A percentile compares a stretch with the other conserved stretches of the same genome.
These are phyloP conservation scores for Lepus oiostolus DNA, from an alignment of 2,797 vertebrate species.

Conservation along the genomic window DNA sequence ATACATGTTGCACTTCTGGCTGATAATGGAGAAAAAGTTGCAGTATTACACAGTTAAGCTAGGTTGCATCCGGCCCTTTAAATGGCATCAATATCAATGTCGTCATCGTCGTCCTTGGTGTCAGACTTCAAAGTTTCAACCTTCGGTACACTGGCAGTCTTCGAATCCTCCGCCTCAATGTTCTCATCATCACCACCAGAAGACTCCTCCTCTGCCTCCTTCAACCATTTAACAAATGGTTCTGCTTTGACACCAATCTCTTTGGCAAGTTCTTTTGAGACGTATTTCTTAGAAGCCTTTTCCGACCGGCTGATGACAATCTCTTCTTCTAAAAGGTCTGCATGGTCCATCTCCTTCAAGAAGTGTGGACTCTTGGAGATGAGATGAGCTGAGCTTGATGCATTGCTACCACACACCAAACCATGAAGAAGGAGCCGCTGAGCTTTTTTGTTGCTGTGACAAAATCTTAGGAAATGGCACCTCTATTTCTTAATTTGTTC, in stretches of 20 bases:
- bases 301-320: slow-evolving; percentile 98
- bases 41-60: no score
- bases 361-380: slow-evolving; percentile 95
- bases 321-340: slow-evolving; percentile 97
- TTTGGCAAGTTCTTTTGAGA: no score
- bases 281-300: slow-evolving; percentile 86
- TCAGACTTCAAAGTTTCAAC: slow-evolving; percentile 96
- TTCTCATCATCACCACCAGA: slow-evolving; percentile 96
- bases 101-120: slow-evolving; percentile 92
- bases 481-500: slow-evolving; percentile 95
- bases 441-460: no score
- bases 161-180: slow-evolving; percentile 96
- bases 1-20: slow-evolving; percentile 17
- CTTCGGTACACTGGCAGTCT: slow-evolving; percentile 95
- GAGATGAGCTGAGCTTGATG: slow-evolving; percentile 96
- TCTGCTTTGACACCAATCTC: slow-evolving; percentile 96
- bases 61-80: no score
- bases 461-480: no score
- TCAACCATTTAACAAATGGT: slow-evolving; percentile 98
- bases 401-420: slow-evolving; percentile 96
- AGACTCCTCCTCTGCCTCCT: slow-evolving; percentile 99
- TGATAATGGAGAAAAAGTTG: no score
- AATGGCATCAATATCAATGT: slow-evolving; percentile 98
- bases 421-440: slow-evolving; percentile 95
- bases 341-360: slow-evolving; percentile 98